Base-by-base conservation (phyloP, 2,797 vertebrate genomes). In the Buphagus erythrorhynchus region DNA sequence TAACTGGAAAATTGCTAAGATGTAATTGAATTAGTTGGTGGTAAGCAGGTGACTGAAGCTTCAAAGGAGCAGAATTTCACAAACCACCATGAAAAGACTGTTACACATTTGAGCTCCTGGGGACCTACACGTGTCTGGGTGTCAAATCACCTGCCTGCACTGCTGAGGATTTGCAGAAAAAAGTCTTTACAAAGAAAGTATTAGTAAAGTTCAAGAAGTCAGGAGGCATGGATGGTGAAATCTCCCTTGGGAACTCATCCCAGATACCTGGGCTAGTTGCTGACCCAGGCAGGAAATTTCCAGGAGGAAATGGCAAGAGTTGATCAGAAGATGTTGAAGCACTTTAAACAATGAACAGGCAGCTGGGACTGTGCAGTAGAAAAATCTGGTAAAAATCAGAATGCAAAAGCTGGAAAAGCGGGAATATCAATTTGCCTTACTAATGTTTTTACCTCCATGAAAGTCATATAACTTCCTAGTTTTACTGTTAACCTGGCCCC, bases 341-440 rank as follows among this genome's bases (percentile, higher is more conserved):
- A 58, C 40, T 31, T 12, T 13, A 26, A 85, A 57, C 33, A 77
- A 67, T 0, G 2, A 80, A 35, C 4, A 48, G 18, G 35, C 25
- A 87, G 51, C 31, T 76, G 51, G 21, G 28, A 29, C 21, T 38
- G 51, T 29, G n/a, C 9, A 58, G 38, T 8, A 29, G 28, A 55
- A 48, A 86, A 58, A 45, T 35, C 28, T 69, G 22, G 49, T 80
- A 67, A 55, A 57, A 88, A 68, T 46, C 25, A 25, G 40, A 88
- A 83, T 21, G 29, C 18, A 92, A 82, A 88, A 90, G 26, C 55
- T 40, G 29, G 51, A 88, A 86, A 93, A 90, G 29, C 33, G 48
- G 66, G 58, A 81, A 42, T 33, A 61, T 38, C 35, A 54, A 36
- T 58, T 75, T 69, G 42, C 8, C 51, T 63, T 82, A 54, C 28